Evolutionary conservation across 2,888 invertebrate species (phyloP), one percentile per base, ranked within the genome.

Genomic region (Temnothorax unifasciatus): DNA sequence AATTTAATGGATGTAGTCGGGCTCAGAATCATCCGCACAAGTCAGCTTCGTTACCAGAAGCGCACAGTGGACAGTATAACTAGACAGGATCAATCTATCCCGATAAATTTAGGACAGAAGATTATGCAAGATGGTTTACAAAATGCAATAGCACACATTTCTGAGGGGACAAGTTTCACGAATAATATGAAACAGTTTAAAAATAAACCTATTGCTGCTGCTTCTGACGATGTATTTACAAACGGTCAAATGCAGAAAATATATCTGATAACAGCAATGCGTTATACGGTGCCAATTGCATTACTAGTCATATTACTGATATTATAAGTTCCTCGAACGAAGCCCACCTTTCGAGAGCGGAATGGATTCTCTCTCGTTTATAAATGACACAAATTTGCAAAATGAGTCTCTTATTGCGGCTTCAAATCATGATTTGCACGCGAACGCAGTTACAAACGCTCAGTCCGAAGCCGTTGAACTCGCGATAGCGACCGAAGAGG

Each of bases 401-500:
- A 88, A 82, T 18, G 87, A 64, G 59, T 66, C 87, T 41, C 79
- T 87, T 41, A 75, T 69, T 11, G 61, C 69, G 38, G 34, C 25
- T 15, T 82, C 82, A 18, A 83, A 69, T 52, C 83, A 87, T 11
- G 54, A 84, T n/a, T 61, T 88, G 29, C 61, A 68, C 63, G 54
- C 83, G 15, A 79, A 76, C 4, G 38, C 44, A 21, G 44, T 76
- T 21, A 21, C 75, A 18, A 90, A 76, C 34, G 64, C 81, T 1
- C 91, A 86, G 1, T 91, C 90, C 0, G 96, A 96, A 94, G 97
- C 97, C 0, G 95, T 97, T 90, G 97, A 97, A 92, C 94, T 97
- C 90, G 97, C 97, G 4, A 95, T 97, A 90, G 97, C 97, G 0
- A 97, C 97, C 52, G 97, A 97, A 92, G 96, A 97, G 87, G 97